Percentiles rank a stretch among this genome's conserved stretches.
These are phyloP conservation scores for Monoplex corrugatus DNA, from an alignment of 2,888 invertebrate genomes.

Conservation along the genomic window DNA sequence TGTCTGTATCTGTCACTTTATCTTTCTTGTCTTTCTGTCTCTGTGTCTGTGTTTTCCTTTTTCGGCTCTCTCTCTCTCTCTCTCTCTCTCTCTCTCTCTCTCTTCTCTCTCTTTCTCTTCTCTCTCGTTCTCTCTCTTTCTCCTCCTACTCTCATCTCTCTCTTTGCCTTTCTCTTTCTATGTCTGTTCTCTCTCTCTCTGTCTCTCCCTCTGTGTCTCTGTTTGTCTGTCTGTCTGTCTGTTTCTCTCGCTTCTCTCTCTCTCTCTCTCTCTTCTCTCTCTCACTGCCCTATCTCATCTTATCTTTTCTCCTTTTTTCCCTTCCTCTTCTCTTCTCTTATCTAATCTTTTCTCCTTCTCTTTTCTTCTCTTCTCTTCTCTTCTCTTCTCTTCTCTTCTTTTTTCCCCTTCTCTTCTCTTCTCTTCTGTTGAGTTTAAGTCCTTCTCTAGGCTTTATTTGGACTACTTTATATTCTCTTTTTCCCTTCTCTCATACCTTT, in stretches of 20 bases:
- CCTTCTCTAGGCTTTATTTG: too few relatives aligned
- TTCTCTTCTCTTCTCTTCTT: too few relatives aligned
- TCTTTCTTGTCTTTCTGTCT: background rate
- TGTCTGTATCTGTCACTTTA: background rate
- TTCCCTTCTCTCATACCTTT: background rate
- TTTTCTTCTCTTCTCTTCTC: too few relatives aligned
- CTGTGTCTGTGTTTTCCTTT: background rate
- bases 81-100: background rate
- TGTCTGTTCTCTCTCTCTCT: too few relatives aligned
- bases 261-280: background rate
- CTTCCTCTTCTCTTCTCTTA: background rate
- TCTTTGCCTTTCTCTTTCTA: background rate
- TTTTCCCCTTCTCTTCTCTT: too few relatives aligned
- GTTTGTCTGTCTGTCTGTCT: too few relatives aligned
- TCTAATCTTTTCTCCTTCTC: background rate
- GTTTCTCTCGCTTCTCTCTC: too few relatives aligned
- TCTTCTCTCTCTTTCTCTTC: background rate
- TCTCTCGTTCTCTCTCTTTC: background rate
- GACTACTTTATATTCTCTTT: background rate
- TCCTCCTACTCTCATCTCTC: background rate
- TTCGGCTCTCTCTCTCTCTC: slow-evolving; percentile 20
- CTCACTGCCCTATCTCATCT: background rate
- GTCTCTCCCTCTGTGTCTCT: too few relatives aligned
- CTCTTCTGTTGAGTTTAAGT: too few relatives aligned
- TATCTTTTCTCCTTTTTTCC: background rate